phyloP scores from a whole-genome alignment of 2,888 invertebrate species.

The Ectropis crepuscularia region DNA sequence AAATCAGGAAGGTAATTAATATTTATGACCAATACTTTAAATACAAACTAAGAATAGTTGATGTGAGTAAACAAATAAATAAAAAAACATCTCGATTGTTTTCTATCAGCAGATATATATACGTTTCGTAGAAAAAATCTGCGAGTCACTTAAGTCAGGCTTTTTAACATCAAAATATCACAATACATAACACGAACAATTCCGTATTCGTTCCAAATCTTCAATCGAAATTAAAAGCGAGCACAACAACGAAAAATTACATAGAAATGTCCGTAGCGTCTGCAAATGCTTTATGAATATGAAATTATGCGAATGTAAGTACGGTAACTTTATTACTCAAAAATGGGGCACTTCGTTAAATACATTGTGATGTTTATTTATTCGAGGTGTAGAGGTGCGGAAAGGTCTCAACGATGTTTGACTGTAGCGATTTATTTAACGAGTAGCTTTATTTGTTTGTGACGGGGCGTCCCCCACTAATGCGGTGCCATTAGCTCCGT shows the following conservation, averaged over 20 bases:
- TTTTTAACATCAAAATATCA: not conserved
- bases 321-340: constrained; percentile 32
- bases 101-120: no score
- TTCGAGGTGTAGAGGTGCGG: constrained; percentile 67
- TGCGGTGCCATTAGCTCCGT: constrained; percentile 69
- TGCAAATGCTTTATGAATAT: constrained; percentile 26
- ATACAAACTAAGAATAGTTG: no score
- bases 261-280: constrained; percentile 15
- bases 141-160: no score
- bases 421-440: constrained; percentile 75
- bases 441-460: constrained; percentile 75
- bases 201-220: constrained; percentile 48
- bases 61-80: no score
- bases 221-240: constrained; percentile 18
- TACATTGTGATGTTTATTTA: constrained; percentile 69
- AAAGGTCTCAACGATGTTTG: constrained; percentile 71
- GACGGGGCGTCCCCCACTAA: constrained; percentile 65
- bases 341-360: constrained; percentile 52
- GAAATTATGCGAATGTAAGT: constrained; percentile 24
- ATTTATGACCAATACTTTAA: no score
- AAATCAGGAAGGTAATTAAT: no score
- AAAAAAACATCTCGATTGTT: no score
- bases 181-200: constrained; percentile 43
- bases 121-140: no score
- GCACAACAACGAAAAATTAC: constrained; percentile 9